These are phyloP conservation scores for Archips crataeganus DNA, from an alignment of 2,888 invertebrate genomes.

Conservation along the genomic window DNA sequence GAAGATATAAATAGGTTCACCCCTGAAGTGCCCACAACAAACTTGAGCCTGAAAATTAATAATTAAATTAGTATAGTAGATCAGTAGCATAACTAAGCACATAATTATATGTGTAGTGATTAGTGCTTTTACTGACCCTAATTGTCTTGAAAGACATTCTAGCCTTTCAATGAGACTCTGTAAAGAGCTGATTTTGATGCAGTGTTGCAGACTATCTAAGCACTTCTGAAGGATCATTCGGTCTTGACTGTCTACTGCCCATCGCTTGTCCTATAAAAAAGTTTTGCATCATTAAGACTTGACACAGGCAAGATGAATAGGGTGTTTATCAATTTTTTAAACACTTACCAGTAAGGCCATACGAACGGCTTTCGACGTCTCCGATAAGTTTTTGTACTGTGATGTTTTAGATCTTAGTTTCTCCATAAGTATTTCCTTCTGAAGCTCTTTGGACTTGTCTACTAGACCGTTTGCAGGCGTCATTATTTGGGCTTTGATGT, in stretches of 20 bases:
- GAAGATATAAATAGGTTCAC: slow-evolving; percentile 96
- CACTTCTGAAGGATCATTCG: slow-evolving; percentile 95
- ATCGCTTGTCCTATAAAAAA: slow-evolving; percentile 92
- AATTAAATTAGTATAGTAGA: neutral
- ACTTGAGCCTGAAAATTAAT: slow-evolving; percentile 89
- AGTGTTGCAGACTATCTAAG: slow-evolving; percentile 96
- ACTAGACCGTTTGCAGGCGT: slow-evolving; percentile 65
- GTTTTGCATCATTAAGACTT: slow-evolving; percentile 17
- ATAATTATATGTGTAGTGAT: neutral
- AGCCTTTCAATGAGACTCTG: slow-evolving; percentile 96
- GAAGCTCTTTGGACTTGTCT: slow-evolving; percentile 83
- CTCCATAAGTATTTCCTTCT: slow-evolving; percentile 96
- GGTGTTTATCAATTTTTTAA: neutral
- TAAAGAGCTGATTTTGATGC: slow-evolving; percentile 96
- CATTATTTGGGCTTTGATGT: slow-evolving; percentile 68
- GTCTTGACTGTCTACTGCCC: slow-evolving; percentile 94
- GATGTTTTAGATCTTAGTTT: slow-evolving; percentile 93
- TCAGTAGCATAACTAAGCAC: neutral
- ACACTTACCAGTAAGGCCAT: slow-evolving; percentile 92
- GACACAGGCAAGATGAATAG: slow-evolving; percentile 18
- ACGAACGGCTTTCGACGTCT: slow-evolving; percentile 94
- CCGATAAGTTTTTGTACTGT: slow-evolving; percentile 92
- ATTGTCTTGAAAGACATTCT: slow-evolving; percentile 95
- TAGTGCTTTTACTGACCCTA: slow-evolving; percentile 86
- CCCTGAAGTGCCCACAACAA: slow-evolving; percentile 93